These are phyloP conservation scores for Cephalopholis sonnerati DNA, from an alignment of 2,113 vertebrate genomes.

Conservation along the genomic window DNA sequence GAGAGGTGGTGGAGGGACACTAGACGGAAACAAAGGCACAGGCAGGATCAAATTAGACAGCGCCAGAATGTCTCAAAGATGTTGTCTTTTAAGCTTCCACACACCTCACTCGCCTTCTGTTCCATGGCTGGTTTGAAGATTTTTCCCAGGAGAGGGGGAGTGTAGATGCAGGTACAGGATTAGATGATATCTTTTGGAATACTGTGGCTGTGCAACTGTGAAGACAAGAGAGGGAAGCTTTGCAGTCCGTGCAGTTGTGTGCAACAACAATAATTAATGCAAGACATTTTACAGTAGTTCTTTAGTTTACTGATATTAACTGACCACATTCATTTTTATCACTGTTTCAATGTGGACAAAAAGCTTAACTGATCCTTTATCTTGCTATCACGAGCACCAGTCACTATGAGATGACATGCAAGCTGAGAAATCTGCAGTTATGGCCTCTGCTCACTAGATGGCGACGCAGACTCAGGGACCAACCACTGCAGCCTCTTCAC, in stretches of 20 bases:
- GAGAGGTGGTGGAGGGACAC: conserved; percentile 81
- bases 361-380: not conserved
- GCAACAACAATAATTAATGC: not conserved
- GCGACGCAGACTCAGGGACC: conserved; percentile 24
- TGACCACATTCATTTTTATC: not conserved
- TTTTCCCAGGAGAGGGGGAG: conserved; percentile 16
- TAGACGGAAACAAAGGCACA: conserved; percentile 35
- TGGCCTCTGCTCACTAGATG: conserved; percentile 67
- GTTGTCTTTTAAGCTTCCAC: conserved; percentile 1
- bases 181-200: conserved; percentile 19
- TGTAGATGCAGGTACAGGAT: conserved; percentile 13
- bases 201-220: conserved; percentile 1
- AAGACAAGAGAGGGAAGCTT: conserved; percentile 10
- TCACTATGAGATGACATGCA: not conserved
- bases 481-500: too few species aligned
- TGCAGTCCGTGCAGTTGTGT: not conserved
- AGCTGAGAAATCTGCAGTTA: conserved; percentile 39
- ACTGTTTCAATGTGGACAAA: not conserved
- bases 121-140: conserved; percentile 75
- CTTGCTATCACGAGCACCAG: not conserved
- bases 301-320: not conserved
- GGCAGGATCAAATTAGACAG: not conserved
- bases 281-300: not conserved
- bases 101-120: conserved; percentile 79
- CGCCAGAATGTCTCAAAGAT: not conserved